phyloP scores from a whole-genome alignment of 2,113 vertebrate species.

The Echinops telfairi region DNA sequence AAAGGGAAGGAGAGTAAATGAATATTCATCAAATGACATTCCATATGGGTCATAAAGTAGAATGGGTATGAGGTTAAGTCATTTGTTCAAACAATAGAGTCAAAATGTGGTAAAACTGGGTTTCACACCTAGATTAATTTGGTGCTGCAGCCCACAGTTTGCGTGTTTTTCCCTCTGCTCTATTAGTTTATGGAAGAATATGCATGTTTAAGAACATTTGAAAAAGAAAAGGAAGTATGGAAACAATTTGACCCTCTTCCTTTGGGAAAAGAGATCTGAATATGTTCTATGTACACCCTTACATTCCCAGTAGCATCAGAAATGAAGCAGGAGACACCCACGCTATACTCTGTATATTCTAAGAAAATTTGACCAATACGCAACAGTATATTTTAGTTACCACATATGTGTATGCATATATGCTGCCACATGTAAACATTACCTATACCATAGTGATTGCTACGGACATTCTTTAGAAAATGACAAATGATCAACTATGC shows the following conservation, averaged over 20 bases:
- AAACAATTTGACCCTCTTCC: conserved; percentile 51
- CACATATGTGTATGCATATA: neutral
- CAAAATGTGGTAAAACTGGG: neutral
- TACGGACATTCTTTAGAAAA: conserved; percentile 11
- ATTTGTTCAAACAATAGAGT: conserved; percentile 1
- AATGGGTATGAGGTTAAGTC: conserved; percentile 15
- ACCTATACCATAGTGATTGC: neutral
- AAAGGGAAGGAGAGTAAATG: conserved; percentile 35
- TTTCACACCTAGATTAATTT: conserved; percentile 5
- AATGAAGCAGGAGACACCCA: neutral
- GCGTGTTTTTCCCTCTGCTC: neutral
- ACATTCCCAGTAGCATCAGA: neutral
- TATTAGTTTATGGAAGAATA: neutral
- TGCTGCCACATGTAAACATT: neutral
- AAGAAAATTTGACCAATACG: neutral
- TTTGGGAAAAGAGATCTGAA: neutral
- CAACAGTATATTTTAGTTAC: neutral
- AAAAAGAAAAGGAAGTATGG: conserved; percentile 54
- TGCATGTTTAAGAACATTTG: conserved; percentile 6
- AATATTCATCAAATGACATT: neutral
- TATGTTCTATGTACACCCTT: neutral
- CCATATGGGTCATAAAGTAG: neutral
- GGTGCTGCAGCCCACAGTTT: neutral
- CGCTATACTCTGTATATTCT: neutral
- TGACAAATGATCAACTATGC: neutral